Percentiles rank a stretch among this genome's conserved stretches.
These are phyloP conservation scores for Podiceps cristatus DNA, from an alignment of 2,113 vertebrate genomes.

Conservation along the genomic window DNA sequence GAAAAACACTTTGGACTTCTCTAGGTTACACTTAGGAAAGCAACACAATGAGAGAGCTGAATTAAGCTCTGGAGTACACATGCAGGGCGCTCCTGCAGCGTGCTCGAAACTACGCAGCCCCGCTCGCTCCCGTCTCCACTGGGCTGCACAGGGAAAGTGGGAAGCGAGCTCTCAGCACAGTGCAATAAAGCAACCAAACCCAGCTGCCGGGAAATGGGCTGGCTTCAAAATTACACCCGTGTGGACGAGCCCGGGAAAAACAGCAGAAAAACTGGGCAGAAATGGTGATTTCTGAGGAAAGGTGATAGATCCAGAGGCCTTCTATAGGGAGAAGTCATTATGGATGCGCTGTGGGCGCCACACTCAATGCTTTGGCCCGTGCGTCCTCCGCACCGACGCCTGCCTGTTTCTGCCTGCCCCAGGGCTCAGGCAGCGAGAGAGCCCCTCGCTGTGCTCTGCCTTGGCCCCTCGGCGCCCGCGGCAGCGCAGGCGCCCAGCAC, in stretches of 20 bases:
- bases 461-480: rapidly evolving
- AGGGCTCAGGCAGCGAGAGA: background rate
- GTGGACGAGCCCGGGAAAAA: background rate
- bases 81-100: background rate
- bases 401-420: background rate
- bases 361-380: background rate
- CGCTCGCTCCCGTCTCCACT: background rate
- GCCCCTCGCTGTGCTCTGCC: background rate
- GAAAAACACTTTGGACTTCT: background rate
- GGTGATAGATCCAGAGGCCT: background rate
- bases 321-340: background rate
- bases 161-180: background rate
- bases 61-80: background rate
- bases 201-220: background rate
- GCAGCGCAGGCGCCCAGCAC: background rate
- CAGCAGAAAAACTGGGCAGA: background rate
- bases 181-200: background rate
- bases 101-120: background rate
- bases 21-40: background rate
- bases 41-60: background rate
- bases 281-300: background rate
- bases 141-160: no score
- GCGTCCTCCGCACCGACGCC: background rate
- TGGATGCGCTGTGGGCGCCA: no score
- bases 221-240: background rate